phyloP scores from a whole-genome alignment of 2,797 vertebrate genomes.

The Pseudochromis fuscus region DNA sequence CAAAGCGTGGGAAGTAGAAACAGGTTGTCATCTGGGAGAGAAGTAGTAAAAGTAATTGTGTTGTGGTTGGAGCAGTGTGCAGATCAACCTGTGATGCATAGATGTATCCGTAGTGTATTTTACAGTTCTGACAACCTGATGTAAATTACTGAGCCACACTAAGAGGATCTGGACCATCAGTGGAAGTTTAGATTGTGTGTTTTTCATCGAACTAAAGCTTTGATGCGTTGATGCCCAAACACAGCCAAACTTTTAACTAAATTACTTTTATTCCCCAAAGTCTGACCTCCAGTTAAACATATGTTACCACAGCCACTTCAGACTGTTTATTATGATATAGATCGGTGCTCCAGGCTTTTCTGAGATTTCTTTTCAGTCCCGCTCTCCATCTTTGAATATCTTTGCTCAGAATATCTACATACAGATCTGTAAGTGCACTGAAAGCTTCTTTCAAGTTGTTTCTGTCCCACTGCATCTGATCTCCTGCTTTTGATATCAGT shows the following conservation, averaged over 20 bases:
- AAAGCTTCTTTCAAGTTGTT: constrained; percentile 31
- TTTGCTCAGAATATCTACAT: constrained; percentile 17
- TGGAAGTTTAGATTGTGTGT: background rate
- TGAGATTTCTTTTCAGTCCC: constrained; percentile 5
- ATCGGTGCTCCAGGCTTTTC: background rate
- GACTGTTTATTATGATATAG: constrained; percentile 4
- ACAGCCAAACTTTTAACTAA: background rate
- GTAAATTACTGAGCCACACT: background rate
- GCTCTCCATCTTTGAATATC: constrained; percentile 26
- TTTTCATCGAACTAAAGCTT: background rate
- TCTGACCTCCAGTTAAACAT: background rate
- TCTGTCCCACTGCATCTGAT: constrained; percentile 59
- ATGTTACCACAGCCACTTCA: background rate
- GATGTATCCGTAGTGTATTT: background rate
- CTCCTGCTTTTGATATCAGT: constrained; percentile 60
- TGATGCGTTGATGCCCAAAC: background rate
- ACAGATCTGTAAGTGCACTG: constrained; percentile 7
- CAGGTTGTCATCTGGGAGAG: background rate
- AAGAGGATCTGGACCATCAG: background rate
- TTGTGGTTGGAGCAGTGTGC: too few relatives aligned
- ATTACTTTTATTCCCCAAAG: background rate
- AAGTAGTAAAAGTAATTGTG: background rate
- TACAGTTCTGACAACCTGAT: background rate
- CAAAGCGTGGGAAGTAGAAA: too few relatives aligned
- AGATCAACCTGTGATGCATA: background rate